Evolutionary conservation across 2,113 vertebrate species (phyloP), one percentile per base, ranked within the genome.

Genomic region (Pteruthius melanotis): DNA sequence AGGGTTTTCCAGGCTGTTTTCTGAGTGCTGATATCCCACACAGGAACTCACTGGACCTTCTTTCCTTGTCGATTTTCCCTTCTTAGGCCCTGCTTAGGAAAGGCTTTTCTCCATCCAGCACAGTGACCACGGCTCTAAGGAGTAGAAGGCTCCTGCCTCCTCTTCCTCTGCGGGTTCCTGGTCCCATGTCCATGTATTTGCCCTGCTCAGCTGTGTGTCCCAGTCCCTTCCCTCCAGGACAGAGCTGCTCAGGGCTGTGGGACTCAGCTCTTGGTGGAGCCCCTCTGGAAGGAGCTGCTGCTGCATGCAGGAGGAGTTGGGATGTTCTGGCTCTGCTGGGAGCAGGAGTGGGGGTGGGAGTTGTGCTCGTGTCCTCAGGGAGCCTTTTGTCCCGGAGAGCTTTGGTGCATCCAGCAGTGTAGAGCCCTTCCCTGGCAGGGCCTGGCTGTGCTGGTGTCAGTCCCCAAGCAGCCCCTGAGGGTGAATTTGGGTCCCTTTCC

Each of bases 371-470:
- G 65, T 70, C 47, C 50, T 35, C 5, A 3, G 35, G 64, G 13
- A 57, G 16, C 35, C 45, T 69, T 54, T 74, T 49, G n/a, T 56
- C 15, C 6, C 5, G 14, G 28, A 64, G 45, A 52, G 15, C 65
- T 50, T 35, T 0, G 0, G 8, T 39, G 44, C 14, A 35, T 15
- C 15, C 3, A 0, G 3, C 44, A 28, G 50, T 0, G 16, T 6
- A 45, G 52, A 15, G 18, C 42, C 57, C 52, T 47, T 42, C 54
- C 42, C 52, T 33, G 59, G 35, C 50, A 65, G 42, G 39, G 17
- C 35, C 40, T 75, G 81, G 33, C 23, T 56, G 16, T 28, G 61
- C 11, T 30, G 71, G 8, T 35, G 35, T 19, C 12, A 68, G 22
- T 22, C 18, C 2, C 1, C 28, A 42, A 37, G 83, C 59, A n/a